Conservation (phyloP, 1,140 invertebrate species). For the Drosophila seguyi region DNA sequence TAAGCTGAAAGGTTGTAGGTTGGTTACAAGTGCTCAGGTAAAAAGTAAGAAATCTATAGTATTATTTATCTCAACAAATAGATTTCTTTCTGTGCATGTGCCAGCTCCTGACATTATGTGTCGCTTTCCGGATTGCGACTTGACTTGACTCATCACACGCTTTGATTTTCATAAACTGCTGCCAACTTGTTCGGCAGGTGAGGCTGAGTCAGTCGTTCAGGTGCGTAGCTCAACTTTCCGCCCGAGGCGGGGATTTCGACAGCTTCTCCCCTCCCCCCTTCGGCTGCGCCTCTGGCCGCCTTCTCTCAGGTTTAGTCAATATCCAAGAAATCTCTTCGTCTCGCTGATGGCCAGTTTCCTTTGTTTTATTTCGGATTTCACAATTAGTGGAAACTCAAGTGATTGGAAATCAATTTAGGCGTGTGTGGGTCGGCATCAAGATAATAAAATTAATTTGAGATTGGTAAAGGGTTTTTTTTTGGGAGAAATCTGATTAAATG, state of each 20-base stretch:
- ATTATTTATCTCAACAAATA: not conserved
- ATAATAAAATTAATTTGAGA: slow-evolving; percentile 32
- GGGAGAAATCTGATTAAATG: slow-evolving; percentile 11
- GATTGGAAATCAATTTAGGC: slow-evolving; percentile 49
- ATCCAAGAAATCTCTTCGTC: slow-evolving; percentile 27
- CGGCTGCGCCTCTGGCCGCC: slow-evolving; percentile 5
- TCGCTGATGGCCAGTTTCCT: slow-evolving; percentile 22
- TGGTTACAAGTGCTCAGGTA: slow-evolving; percentile 2
- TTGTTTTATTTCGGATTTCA: slow-evolving; percentile 58
- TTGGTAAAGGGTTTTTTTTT: not conserved
- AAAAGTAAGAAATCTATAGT: not conserved
- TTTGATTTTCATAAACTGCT: slow-evolving; percentile 49
- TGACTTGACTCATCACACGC: slow-evolving; percentile 48
- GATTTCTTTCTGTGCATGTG: slow-evolving; percentile 3
- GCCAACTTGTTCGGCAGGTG: slow-evolving; percentile 64
- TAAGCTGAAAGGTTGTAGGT: slow-evolving; percentile 53
- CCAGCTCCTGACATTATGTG: slow-evolving; percentile 23
- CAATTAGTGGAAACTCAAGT: slow-evolving; percentile 69
- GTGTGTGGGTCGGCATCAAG: slow-evolving; percentile 45
- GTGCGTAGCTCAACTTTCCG: slow-evolving; percentile 19
- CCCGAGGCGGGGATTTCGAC: slow-evolving; percentile 16
- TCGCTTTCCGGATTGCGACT: slow-evolving; percentile 18
- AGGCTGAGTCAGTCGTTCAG: slow-evolving; percentile 57
- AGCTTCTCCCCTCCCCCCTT: slow-evolving; percentile 8
- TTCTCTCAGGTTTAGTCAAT: slow-evolving; percentile 14